Evolutionary conservation across 2,113 vertebrate genomes (phyloP).

Genomic region (Ramphastos sulfuratus): DNA sequence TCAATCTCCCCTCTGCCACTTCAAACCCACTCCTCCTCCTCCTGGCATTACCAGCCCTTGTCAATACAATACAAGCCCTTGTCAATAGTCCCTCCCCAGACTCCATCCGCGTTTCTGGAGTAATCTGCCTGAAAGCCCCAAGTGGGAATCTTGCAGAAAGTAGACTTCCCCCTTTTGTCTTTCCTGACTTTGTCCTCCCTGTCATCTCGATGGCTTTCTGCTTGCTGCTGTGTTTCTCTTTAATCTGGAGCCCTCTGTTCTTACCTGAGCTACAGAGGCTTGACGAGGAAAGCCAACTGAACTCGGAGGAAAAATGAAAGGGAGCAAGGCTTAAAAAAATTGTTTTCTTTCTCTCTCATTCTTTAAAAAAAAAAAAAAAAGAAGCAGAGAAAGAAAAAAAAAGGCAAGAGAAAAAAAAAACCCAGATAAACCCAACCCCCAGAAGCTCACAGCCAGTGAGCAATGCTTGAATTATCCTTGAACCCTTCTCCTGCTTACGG

Average conservation of each 20-base stretch:
- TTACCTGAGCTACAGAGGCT: slow-evolving; percentile 51
- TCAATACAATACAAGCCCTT: too few species aligned
- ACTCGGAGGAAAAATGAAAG: slow-evolving; percentile 17
- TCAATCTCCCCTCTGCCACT: too few species aligned
- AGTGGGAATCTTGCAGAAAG: slow-evolving; percentile 1
- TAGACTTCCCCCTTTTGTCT: slow-evolving; percentile 28
- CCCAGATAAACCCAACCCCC: neutral
- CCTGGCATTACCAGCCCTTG: too few species aligned
- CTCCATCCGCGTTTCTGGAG: neutral
- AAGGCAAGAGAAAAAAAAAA: neutral
- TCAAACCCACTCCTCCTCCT: too few species aligned
- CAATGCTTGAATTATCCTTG: slow-evolving; percentile 33
- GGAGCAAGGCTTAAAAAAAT: slow-evolving; percentile 36
- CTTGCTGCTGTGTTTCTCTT: slow-evolving; percentile 26
- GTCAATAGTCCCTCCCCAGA: too few species aligned
- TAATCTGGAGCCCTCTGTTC: slow-evolving; percentile 59
- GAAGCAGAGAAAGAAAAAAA: too few species aligned
- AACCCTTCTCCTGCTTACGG: neutral
- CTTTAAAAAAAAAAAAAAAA: neutral
- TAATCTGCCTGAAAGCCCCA: neutral
- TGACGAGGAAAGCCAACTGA: slow-evolving; percentile 27
- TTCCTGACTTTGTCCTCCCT: neutral
- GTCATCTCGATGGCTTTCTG: neutral
- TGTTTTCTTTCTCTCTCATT: slow-evolving; percentile 11
- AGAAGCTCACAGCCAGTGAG: neutral